Base-by-base conservation (phyloP, 2,113 vertebrate species). In the Aptenodytes forsteri region DNA sequence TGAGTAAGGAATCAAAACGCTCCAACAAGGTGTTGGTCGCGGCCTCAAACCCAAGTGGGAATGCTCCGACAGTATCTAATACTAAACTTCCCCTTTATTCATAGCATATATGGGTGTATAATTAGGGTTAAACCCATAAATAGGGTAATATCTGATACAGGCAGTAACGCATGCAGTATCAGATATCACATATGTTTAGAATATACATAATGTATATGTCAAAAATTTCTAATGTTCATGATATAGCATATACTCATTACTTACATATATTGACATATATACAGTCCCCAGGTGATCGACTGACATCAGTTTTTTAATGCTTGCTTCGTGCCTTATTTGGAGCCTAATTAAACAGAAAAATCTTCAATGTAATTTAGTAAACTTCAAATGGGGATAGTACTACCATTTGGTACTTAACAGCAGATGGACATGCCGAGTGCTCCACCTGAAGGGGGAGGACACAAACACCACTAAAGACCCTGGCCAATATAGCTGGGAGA, bases 101-200 rank as follows among this genome's bases (percentile, higher is more conserved):
- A 25, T 5, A 83, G 13, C 9, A 11, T 3, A 15, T 8, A 44
- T 73, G 11, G 34, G 29, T 50, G n/a, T 19, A n/a, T 11, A 54
- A 5, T 15, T 10, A 22, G 56, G 7, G 15, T 40, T 30, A 79
- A 90, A 82, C 4, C 42, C 49, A 13, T 2, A 11, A 72, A 20
- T 3, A 44, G 22, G 11, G 8, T 16, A 56, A 6, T 4, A 42
- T 52, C 21, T 55, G 23, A 42, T 13, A 14, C 1, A 29, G n/a
- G 17, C 23, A 54, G 18, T 9, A 40, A 25, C 11, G 1, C 18
- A 5, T 15, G 32, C 5, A 20, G 36, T 5, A 6, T 3, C 4
- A 76, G 54, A 38, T 34, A 91, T 6, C 30, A 42, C 12, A 8
- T 46, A 9, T 36, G 18, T 67, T 77, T 62, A 75, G 23, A 23